Base-by-base conservation (phyloP, 2,888 invertebrate species). In the Drosophila merina region DNA sequence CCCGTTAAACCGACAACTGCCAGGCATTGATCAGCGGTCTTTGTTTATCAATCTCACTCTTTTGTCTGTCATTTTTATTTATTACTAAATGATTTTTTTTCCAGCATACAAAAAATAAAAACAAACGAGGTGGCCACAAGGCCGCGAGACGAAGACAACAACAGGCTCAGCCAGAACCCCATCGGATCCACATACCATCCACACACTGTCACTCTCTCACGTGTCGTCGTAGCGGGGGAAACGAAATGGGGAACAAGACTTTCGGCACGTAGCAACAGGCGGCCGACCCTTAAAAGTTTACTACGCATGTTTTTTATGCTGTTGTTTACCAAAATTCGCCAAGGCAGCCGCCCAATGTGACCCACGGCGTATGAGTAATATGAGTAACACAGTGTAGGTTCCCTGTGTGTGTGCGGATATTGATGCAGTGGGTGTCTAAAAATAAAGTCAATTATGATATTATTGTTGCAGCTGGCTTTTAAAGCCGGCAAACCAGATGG, bases 231-330 rank as follows among this genome's bases (percentile, higher is more conserved):
- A 12, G 28, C 59, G 51, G 36, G 49, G 52, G 66, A 57, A 3
- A 55, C 31, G 44, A 14, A 42, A 30, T 31, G 57, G 58, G 55
- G 30, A 45, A 60, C 77, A 60, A 66, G 83, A 68, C 80, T 75
- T 86, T 67, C 66, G 67, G 78, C 82, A 82, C 82, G 82, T 82
- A 82, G 87, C 87, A 80, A 84, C 86, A 74, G 63, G 47, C 55
- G 28, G 33, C 36, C 45, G 47, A 9, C 72, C 63, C 36, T 62
- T 69, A 69, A 71, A 80, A 69, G 74, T 72, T 68, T 75, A 74
- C 71, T 77, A 79, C 72, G 68, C 60, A 60, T 60, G 45, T 59
- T 62, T 75, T 69, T 69, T 69, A 83, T 86, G 79, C 33, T 71
- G 45, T 57, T 77, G 73, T 58, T 75, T 77, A 69, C 80, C 59